Evolutionary conservation across 2,113 vertebrate species (phyloP).

Genomic region (Plotosus lineatus): DNA sequence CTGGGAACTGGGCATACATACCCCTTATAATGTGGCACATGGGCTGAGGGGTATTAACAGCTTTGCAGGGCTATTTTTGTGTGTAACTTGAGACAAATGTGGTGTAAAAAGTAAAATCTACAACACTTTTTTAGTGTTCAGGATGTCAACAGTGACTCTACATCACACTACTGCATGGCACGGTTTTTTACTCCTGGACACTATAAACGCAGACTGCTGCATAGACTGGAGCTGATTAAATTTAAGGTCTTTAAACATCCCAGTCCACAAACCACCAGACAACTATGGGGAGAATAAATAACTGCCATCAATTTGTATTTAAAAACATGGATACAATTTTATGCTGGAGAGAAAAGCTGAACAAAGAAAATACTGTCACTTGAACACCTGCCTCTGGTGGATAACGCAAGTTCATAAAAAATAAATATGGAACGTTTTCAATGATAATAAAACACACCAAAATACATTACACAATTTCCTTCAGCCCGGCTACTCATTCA

Average conservation of each 20-base stretch:
- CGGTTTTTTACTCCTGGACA: not conserved
- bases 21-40: no score
- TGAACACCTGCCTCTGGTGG: constrained; percentile 5
- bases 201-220: not conserved
- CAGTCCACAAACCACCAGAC: constrained; percentile 25
- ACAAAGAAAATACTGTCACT: constrained; percentile 27
- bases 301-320: constrained; percentile 34
- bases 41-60: no score
- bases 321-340: constrained; percentile 33
- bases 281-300: constrained; percentile 16
- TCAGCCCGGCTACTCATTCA: not conserved
- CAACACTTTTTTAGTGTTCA: not conserved
- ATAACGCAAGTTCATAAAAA: constrained; percentile 38
- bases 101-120: not conserved
- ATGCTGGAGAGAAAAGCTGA: constrained; percentile 10
- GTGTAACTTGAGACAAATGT: not conserved
- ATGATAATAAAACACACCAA: constrained; percentile 30
- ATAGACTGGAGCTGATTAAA: not conserved
- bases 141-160: not conserved
- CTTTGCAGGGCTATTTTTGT: no score
- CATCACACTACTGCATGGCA: not conserved
- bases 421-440: constrained; percentile 48
- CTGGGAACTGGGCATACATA: no score
- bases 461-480: constrained; percentile 14
- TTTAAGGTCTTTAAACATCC: not conserved